Percentiles rank a stretch among this genome's conserved stretches.
These are phyloP conservation scores for Deroplatys truncata DNA, from an alignment of 2,888 invertebrate species.

Conservation along the genomic window DNA sequence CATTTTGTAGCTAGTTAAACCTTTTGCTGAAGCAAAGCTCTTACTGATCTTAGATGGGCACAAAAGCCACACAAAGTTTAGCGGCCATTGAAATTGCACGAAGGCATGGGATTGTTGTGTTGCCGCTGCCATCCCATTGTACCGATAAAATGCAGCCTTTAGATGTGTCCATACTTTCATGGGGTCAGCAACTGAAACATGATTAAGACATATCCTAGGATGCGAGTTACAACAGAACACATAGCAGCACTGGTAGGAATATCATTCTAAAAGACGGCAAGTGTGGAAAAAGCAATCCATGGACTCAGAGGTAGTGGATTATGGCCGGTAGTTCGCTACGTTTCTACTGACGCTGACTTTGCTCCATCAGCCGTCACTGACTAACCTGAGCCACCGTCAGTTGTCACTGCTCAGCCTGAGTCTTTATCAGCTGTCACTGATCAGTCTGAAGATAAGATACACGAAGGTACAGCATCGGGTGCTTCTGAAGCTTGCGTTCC, in stretches of 20 bases:
- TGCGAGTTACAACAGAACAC: too few relatives aligned
- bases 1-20: conserved; percentile 16
- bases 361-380: background rate
- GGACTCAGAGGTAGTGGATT: conserved; percentile 14
- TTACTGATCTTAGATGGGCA: background rate
- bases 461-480: too few relatives aligned
- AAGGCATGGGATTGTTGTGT: too few relatives aligned
- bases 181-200: conserved; percentile 10
- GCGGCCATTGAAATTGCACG: too few relatives aligned
- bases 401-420: too few relatives aligned
- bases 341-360: conserved; percentile 19
- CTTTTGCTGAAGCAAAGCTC: background rate
- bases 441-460: too few relatives aligned
- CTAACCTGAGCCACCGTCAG: background rate
- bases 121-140: too few relatives aligned
- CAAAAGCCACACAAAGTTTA: too few relatives aligned
- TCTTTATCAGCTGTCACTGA: too few relatives aligned
- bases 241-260: too few relatives aligned
- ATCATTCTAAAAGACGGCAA: background rate
- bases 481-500: too few relatives aligned
- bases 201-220: background rate
- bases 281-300: conserved; percentile 16
- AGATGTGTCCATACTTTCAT: background rate
- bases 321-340: conserved; percentile 17
- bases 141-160: too few relatives aligned